Evolutionary conservation across 2,797 vertebrate genomes (phyloP), one percentile per base, ranked within the genome.

Genomic region (Sandelia bainsii): DNA sequence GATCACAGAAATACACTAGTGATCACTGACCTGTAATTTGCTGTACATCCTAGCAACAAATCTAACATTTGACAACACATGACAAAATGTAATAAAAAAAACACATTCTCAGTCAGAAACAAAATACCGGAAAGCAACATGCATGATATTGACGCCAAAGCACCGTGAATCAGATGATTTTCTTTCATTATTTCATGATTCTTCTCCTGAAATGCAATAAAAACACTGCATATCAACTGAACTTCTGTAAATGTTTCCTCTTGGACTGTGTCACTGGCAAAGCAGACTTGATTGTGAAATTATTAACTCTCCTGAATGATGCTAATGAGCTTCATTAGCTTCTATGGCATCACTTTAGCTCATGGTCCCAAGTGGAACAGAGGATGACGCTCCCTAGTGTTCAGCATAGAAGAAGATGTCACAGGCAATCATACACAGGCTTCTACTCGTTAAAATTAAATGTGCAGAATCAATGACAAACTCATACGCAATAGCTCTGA

Each of bases 1-100:
- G 67, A 62, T 62, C 12, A 68, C 0, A 45, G 10, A 58, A 79
- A 77, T 48, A 50, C 39, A 9, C n/a, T 0, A 45, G 59, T 39
- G 66, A 32, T 57, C 58, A 23, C 51, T 84, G 75, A 75, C 69
- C 77, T 72, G 51, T 37, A 66, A 61, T 73, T 66, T 61, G 29
- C 50, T 32, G n/a, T 29, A 27, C 57, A 61, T 54, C 37, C 29
- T 25, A 2, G 3, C 8, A 9, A 52, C 27, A 49, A 4, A 57
- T 5, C 27, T n/a, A 20, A 40, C 8, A 4, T 3, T n/a, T n/a
- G n/a, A n/a, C n/a, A n/a, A n/a, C n/a, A n/a, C n/a, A n/a, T n/a
- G 58, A 39, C 11, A 56, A 49, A 69, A 57, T n/a, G 10, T 11
- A 32, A 32, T 71, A 56, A 25, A n/a, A 59, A 23, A 20, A 0